A percentile compares a stretch with the other conserved stretches of the same genome.
Evolutionary conservation across 2,888 invertebrate genomes (phyloP).

Genomic region (Loripinus fragilis): DNA sequence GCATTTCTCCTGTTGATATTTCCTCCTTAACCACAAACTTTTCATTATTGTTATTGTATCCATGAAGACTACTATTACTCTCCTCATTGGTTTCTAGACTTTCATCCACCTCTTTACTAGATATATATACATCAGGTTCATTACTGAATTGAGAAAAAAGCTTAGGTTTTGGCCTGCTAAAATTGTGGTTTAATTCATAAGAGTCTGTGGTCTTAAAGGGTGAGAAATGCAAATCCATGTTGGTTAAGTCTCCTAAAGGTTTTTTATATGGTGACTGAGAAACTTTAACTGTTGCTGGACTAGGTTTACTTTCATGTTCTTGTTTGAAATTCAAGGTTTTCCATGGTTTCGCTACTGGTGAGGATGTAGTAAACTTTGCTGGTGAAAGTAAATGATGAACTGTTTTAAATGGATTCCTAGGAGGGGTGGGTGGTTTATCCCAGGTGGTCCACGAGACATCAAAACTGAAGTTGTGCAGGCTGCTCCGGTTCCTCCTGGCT

Average conservation of each 20-base stretch:
- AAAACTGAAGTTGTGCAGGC: conserved; percentile 38
- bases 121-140: background rate
- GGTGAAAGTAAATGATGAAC: conserved; percentile 34
- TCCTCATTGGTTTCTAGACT: background rate
- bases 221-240: background rate
- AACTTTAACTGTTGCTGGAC: conserved; percentile 3
- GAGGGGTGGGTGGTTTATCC: conserved; percentile 35
- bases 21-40: background rate
- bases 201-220: conserved; percentile 6
- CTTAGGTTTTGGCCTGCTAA: background rate
- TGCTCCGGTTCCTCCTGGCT: background rate
- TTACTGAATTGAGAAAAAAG: background rate
- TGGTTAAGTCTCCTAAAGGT: conserved; percentile 14
- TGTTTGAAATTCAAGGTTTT: conserved; percentile 23
- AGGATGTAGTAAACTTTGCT: conserved; percentile 32
- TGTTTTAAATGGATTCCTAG: conserved; percentile 5
- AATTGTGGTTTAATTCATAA: background rate
- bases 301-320: background rate
- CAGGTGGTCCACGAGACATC: conserved; percentile 53
- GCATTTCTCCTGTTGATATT: background rate
- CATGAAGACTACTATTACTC: background rate
- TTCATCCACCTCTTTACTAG: no score
- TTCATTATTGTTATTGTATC: background rate
- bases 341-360: conserved; percentile 26
- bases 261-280: background rate